A percentile compares a stretch with the other conserved stretches of the same genome.
phyloP scores from a whole-genome alignment of 2,797 vertebrate species.

The Bryconaethiops microstoma region DNA sequence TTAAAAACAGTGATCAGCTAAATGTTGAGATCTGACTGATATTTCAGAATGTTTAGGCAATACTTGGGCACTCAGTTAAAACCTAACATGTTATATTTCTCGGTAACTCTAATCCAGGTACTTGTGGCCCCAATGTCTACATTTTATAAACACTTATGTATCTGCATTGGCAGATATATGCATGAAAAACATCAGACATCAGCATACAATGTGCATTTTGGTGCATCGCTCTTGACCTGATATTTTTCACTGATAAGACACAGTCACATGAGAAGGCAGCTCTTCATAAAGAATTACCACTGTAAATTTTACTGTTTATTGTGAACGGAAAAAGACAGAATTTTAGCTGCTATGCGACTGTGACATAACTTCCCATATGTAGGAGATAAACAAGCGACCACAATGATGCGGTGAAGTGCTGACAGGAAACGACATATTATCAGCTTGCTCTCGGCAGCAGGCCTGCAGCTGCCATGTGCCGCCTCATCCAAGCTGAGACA shows the following conservation, averaged over 20 bases:
- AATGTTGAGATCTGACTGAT: too few relatives aligned
- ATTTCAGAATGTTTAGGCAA: too few relatives aligned
- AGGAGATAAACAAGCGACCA: slow-evolving; percentile 26
- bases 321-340: slow-evolving; percentile 24
- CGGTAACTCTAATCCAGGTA: too few relatives aligned
- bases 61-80: too few relatives aligned
- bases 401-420: slow-evolving; percentile 19
- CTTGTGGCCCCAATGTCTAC: too few relatives aligned
- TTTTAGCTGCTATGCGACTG: slow-evolving; percentile 17
- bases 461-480: slow-evolving; percentile 28
- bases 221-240: not conserved
- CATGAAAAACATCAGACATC: too few relatives aligned
- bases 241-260: not conserved
- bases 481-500: slow-evolving; percentile 8
- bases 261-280: not conserved
- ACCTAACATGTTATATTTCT: too few relatives aligned
- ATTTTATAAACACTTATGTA: too few relatives aligned
- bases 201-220: too few relatives aligned
- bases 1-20: too few relatives aligned
- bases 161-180: too few relatives aligned
- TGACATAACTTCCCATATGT: slow-evolving; percentile 24
- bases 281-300: slow-evolving; percentile 1
- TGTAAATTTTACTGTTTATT: not conserved
- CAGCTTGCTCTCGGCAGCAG: slow-evolving; percentile 28
- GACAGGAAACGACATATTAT: slow-evolving; percentile 47